Percentiles rank a stretch among this genome's conserved stretches.
phyloP scores from a whole-genome alignment of 2,888 invertebrate species.

The Plagiodera versicolora region DNA sequence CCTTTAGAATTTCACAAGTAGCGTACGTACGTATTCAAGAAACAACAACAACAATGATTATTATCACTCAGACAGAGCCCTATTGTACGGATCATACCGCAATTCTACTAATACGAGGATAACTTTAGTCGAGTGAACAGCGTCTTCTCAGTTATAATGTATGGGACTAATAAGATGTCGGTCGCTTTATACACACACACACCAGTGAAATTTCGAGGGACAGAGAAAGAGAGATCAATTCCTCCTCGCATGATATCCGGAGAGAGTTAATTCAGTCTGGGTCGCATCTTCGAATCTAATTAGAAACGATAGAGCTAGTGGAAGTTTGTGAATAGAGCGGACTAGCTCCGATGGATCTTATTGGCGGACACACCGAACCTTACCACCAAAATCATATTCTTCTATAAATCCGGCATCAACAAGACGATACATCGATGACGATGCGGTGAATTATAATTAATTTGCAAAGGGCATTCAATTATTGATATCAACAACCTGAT shows the following conservation, averaged over 20 bases:
- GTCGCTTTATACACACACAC: neutral
- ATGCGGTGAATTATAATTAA: no score
- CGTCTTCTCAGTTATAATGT: neutral
- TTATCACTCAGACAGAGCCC: no score
- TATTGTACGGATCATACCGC: neutral
- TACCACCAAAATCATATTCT: no score
- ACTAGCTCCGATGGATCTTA: neutral
- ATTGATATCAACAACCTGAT: no score
- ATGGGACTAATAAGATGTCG: conserved; percentile 4
- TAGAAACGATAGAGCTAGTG: neutral
- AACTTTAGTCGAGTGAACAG: neutral
- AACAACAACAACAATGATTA: no score
- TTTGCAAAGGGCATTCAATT: no score
- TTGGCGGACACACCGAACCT: neutral
- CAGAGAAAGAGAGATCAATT: conserved; percentile 4
- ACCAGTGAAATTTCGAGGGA: neutral
- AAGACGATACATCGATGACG: no score
- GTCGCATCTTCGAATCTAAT: neutral
- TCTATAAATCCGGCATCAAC: no score
- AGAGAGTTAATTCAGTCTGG: conserved; percentile 4
- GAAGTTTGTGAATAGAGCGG: neutral
- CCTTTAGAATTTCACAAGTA: no score
- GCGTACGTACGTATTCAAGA: no score
- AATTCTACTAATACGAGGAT: neutral
- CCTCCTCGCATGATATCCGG: neutral